These are phyloP conservation scores for Montipora capitata DNA, from an alignment of 92 coral and sea anemone species.

Conservation along the genomic window DNA sequence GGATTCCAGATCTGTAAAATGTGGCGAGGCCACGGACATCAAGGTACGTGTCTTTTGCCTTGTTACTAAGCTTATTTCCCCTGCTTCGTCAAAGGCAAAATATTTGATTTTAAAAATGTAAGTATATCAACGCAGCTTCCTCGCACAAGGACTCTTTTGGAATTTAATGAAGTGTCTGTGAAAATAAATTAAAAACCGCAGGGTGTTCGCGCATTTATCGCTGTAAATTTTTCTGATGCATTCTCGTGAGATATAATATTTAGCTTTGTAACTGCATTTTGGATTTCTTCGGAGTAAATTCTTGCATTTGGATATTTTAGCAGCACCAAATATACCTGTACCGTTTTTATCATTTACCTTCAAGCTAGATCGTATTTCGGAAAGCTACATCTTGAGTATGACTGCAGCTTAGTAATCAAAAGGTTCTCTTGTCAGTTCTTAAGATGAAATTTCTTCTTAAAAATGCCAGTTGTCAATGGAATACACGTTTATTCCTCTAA, in stretches of 20 bases:
- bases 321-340: not conserved
- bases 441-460: too few relatives aligned
- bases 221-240: not conserved
- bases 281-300: not conserved
- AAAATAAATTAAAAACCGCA: constrained; percentile 18
- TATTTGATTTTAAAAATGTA: not conserved
- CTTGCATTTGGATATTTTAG: not conserved
- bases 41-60: constrained; percentile 76
- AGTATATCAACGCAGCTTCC: not conserved
- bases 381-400: not conserved
- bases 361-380: not conserved
- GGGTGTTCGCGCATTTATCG: constrained; percentile 4
- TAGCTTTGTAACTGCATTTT: not conserved
- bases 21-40: constrained; percentile 97
- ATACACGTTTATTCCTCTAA: not conserved
- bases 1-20: constrained; percentile 96
- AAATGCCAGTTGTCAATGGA: too few relatives aligned
- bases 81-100: not conserved
- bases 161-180: constrained; percentile 21
- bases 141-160: constrained; percentile 34
- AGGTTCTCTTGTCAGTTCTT: too few relatives aligned
- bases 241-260: not conserved
- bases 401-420: too few relatives aligned
- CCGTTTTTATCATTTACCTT: not conserved
- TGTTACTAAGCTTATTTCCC: not conserved